These are phyloP conservation scores for Aurelia aurita complex sp. Pacific DNA, from an alignment of 30 jellyfish, hydroid and myxozoan species.

Conservation along the genomic window DNA sequence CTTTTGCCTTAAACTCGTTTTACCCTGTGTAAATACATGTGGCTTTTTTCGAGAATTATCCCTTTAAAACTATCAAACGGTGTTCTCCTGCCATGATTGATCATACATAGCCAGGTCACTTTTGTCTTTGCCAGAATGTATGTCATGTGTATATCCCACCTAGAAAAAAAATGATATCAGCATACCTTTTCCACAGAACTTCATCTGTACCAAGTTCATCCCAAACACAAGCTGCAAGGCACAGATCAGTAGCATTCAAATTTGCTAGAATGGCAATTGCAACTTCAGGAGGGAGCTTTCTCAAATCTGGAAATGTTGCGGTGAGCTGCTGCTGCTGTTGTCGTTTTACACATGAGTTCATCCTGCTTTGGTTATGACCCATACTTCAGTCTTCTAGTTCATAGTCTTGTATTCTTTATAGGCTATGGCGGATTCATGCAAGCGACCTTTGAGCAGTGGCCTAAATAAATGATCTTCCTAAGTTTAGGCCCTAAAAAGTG, in stretches of 20 bases:
- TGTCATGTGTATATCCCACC: neutral
- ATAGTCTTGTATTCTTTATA: neutral
- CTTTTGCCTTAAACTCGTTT: no score
- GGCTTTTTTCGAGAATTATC: no score
- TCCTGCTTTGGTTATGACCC: conserved; percentile 66
- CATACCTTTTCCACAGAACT: conserved; percentile 86
- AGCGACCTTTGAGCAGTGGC: no score
- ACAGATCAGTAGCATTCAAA: conserved; percentile 92
- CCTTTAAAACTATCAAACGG: no score
- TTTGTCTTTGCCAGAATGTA: no score
- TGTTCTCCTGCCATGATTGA: no score
- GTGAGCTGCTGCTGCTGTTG: conserved; percentile 27
- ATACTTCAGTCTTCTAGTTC: conserved; percentile 1
- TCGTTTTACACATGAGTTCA: conserved; percentile 11
- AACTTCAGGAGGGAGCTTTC: conserved; percentile 92
- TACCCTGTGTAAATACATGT: neutral
- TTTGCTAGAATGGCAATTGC: conserved; percentile 87
- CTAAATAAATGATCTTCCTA: no score
- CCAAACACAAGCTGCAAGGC: conserved; percentile 99
- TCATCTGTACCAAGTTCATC: conserved; percentile 89
- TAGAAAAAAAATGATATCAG: neutral
- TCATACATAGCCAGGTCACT: no score
- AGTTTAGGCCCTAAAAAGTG: no score
- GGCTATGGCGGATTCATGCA: neutral
- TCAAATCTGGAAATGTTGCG: conserved; percentile 69